Evolutionary conservation across 1,140 invertebrate species (phyloP).

Genomic region (Bombus affinis): DNA sequence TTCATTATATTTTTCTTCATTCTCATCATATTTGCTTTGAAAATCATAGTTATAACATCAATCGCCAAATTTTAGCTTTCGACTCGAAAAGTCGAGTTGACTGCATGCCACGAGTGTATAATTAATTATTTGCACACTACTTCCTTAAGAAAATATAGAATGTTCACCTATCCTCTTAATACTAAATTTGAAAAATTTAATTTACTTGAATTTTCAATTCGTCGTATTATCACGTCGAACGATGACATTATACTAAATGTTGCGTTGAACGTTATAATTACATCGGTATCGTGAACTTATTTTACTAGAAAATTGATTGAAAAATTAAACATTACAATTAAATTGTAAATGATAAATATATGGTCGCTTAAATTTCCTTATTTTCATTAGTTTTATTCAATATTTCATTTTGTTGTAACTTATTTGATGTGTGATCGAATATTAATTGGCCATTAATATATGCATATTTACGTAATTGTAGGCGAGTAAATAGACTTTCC

Average conservation of each 20-base stretch:
- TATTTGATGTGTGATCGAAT: too few relatives aligned
- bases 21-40: neutral
- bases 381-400: neutral
- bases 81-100: neutral
- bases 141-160: neutral
- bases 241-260: neutral
- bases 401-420: neutral
- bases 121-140: neutral
- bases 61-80: constrained; percentile 1
- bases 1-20: too few relatives aligned
- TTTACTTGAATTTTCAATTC: neutral
- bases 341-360: too few relatives aligned
- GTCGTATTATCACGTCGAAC: neutral
- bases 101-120: neutral
- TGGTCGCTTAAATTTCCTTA: neutral
- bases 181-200: constrained; percentile 1
- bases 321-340: neutral
- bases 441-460: neutral
- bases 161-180: neutral
- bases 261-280: neutral
- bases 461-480: neutral
- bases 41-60: neutral
- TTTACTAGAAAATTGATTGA: neutral
- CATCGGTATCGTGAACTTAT: neutral
- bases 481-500: neutral